Base-by-base conservation (phyloP, 2,113 vertebrate genomes). In the Amblyopsis rosae region DNA sequence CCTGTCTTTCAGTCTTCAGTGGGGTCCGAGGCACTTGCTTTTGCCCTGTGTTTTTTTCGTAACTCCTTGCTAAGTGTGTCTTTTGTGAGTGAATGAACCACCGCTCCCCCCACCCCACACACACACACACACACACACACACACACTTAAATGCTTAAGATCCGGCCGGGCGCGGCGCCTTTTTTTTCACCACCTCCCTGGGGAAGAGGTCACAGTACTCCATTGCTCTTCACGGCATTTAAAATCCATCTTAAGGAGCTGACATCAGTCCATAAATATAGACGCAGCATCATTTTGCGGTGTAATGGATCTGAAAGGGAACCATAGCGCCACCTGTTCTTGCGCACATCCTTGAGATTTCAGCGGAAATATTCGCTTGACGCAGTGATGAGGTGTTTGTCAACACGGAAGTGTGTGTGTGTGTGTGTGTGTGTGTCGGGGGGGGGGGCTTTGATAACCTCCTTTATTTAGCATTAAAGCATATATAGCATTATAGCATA, bases 191-290 rank as follows among this genome's bases (percentile, higher is more conserved):
- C 12, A 3, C 72, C 65, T 77, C 79, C 60, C 71, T 0, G 65
- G 77, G 66, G 85, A 82, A 56, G 9, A 9, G 69, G 83, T 85
- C 87, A 88, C 26, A 60, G 49, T 73, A 79, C 77, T 58, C 85
- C 47, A 1, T 26, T 81, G 87, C 78, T 78, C 83, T 79, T 67
- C 76, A 72, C 69, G 81, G 77, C 85, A 89, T 83, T 75, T 76
- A 65, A 56, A 75, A 83, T 81, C 65, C 17, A 82, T 85, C 85
- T 81, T 67, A 84, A 92, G 88, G 78, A 89, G 83, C 84, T 93
- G 90, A 93, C 91, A 86, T 92, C 89, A 92, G 81, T 9, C 68
- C 79, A 76, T 89, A 84, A 90, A 92, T 92, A 91, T 90, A 93
- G 89, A 83, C 67, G 9, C 67, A 72, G 68, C 88, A 86, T 91